Base-by-base conservation (phyloP, 2,797 vertebrate species). In the Jordanella pulchra region DNA sequence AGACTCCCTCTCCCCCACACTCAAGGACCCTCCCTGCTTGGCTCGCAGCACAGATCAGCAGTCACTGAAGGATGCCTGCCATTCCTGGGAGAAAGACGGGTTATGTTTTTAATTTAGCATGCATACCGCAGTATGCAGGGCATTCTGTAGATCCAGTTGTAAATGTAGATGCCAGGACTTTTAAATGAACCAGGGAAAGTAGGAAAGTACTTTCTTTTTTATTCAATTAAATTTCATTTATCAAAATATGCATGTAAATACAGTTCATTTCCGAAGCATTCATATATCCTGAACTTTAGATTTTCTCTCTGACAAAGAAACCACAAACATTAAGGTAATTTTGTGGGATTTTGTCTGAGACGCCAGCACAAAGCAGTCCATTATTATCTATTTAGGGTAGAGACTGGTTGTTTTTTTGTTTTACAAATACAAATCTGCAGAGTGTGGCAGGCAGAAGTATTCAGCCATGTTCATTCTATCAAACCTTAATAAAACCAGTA, bases 31-130 rank as follows among this genome's bases (percentile, higher is more conserved):
- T 93, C 91, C 90, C 87, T 91, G 77, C 80, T 89, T 89, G 91
- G 91, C 88, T 96, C 92, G 82, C 83, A 76, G 90, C 92, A 85
- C 88, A 88, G 90, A 94, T 91, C 93, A 91, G 93, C 78, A 91
- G 90, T 94, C 91, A 91, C 89, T 86, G 89, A 93, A 89, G 94
- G 95, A 98, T 97, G 95, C 96, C 96, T 93, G 94, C 97, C 96
- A 97, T 97, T 98, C 96, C 96, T 94, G 87, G 82, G 93, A 93
- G 90, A 85, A 89, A 89, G 76, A 78, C 55, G 85, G 93, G 94
- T 94, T 94, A 93, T 95, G 86, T 83, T 90, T 89, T 81, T 74
- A 86, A 84, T 88, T 79, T 80, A 63, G 64, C n/a, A 55, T 21
- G 73, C 39, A 47, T 32, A 58, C 65, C 51, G 64, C 0, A 28